Conservation (phyloP, 1,140 invertebrate genomes). For the Aphis gossypii region DNA sequence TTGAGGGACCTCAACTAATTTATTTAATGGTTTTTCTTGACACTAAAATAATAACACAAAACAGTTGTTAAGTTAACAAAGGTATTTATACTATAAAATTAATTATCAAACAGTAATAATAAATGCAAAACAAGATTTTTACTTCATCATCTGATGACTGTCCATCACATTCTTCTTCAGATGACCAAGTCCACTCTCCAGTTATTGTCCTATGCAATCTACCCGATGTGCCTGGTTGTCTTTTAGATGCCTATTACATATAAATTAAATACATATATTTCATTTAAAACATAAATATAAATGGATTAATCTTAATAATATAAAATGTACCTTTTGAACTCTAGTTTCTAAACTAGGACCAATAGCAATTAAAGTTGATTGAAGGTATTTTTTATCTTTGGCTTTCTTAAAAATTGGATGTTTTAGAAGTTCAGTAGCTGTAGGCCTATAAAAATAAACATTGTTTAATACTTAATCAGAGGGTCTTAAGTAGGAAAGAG, state of each 20-base stretch:
- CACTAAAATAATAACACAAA: constrained; percentile 59
- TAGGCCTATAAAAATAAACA: constrained; percentile 70
- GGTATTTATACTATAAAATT: neutral
- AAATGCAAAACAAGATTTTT: neutral
- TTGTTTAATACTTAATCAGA: too few species aligned
- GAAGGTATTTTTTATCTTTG: constrained; percentile 94
- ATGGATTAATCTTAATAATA: neutral
- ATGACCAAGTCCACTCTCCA: constrained; percentile 99
- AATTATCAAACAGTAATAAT: neutral
- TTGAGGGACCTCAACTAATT: constrained; percentile 65
- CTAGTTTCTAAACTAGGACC: constrained; percentile 87
- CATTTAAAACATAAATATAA: neutral
- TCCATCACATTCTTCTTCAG: constrained; percentile 75
- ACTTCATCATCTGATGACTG: constrained; percentile 65
- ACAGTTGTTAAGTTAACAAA: neutral
- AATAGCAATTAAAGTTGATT: constrained; percentile 86
- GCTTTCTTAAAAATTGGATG: constrained; percentile 99
- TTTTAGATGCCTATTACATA: constrained; percentile 72
- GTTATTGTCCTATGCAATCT: constrained; percentile 91
- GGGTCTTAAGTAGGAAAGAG: too few species aligned
- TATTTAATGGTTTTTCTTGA: constrained; percentile 68
- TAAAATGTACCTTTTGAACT: constrained; percentile 79
- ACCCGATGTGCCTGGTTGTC: constrained; percentile 89
- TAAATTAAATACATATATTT: constrained; percentile 11
- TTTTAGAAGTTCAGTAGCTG: constrained; percentile 96